Percentiles rank a stretch among this genome's conserved stretches.
Evolutionary conservation across 2,888 invertebrate species (phyloP).

Genomic region (Macaria notata): DNA sequence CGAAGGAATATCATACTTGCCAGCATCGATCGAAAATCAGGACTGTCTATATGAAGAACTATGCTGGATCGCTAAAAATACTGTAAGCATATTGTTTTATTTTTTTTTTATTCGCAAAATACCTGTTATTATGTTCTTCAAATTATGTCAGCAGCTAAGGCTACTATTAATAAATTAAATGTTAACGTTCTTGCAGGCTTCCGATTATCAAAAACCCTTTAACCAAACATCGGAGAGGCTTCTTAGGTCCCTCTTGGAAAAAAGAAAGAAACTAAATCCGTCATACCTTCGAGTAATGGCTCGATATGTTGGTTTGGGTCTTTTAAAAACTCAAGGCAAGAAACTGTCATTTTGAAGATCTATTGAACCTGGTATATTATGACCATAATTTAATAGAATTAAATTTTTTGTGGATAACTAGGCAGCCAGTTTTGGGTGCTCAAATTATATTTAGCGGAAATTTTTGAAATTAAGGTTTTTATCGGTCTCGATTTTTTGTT

Average conservation of each 20-base stretch:
- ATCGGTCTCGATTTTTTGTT: too few relatives aligned
- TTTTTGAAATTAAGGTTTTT: too few relatives aligned
- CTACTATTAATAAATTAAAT: too few relatives aligned
- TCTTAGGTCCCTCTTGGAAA: conserved; percentile 60
- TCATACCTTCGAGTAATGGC: conserved; percentile 74
- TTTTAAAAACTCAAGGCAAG: conserved; percentile 52
- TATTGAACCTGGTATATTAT: too few relatives aligned
- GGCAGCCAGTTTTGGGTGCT: too few relatives aligned
- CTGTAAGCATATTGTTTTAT: conserved; percentile 51
- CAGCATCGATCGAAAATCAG: conserved; percentile 52
- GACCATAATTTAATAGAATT: too few relatives aligned
- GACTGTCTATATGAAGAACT: conserved; percentile 66
- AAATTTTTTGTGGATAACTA: too few relatives aligned
- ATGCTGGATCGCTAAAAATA: conserved; percentile 73
- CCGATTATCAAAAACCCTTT: conserved; percentile 67
- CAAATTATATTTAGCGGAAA: too few relatives aligned
- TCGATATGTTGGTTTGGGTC: conserved; percentile 71
- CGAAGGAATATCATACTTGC: conserved; percentile 58
- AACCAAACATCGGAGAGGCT: conserved; percentile 62
- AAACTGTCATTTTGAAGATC: conserved; percentile 30
- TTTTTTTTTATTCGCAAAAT: conserved; percentile 14
- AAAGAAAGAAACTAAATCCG: conserved; percentile 67
- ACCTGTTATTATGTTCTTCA: too few relatives aligned
- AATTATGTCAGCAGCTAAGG: too few relatives aligned
- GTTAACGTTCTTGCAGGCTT: conserved; percentile 50